Evolutionary conservation across 2,797 vertebrate species (phyloP).

Genomic region (Hoplostethus mediterraneus): DNA sequence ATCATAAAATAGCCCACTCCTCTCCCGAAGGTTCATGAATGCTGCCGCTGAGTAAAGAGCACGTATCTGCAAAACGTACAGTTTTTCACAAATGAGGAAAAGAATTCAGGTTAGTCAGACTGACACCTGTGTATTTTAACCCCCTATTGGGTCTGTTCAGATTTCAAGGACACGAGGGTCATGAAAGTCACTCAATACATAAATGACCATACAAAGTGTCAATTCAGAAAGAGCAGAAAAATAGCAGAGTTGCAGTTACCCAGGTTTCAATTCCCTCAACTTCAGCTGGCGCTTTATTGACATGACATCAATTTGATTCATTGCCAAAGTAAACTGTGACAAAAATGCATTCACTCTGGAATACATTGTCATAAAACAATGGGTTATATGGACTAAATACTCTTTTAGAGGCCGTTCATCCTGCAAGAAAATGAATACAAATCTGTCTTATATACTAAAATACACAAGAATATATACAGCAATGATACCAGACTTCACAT

Average conservation of each 20-base stretch:
- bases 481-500: neutral
- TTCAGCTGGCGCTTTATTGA: neutral
- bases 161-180: neutral
- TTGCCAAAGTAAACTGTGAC: no score
- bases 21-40: constrained; percentile 43
- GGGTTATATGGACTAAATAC: neutral
- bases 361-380: neutral
- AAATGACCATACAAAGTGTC: neutral
- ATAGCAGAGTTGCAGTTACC: neutral
- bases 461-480: no score
- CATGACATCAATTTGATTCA: neutral
- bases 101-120: neutral
- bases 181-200: neutral
- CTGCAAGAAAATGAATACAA: no score
- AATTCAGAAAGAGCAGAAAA: neutral
- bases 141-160: no score
- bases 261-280: neutral
- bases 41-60: constrained; percentile 1
- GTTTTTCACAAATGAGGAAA: neutral
- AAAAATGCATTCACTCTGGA: neutral
- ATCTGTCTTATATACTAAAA: no score
- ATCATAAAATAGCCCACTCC: constrained; percentile 28
- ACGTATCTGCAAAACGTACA: neutral
- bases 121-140: neutral
- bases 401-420: no score